Base-by-base conservation (phyloP, 1,140 invertebrate species). In the Drosophila persimilis region DNA sequence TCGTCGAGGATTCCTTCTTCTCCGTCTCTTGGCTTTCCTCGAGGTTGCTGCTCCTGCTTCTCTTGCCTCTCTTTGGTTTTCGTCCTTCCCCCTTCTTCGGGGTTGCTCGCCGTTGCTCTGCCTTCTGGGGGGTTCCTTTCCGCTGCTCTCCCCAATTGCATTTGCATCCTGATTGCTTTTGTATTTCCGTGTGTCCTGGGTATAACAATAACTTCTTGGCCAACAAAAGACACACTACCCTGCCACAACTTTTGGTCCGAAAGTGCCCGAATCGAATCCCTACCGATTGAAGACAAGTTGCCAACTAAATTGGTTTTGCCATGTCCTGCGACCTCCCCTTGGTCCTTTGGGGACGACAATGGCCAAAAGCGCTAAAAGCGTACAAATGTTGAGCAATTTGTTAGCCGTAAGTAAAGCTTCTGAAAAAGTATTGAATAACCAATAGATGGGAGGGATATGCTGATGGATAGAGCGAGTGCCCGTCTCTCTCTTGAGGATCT, bases 91-190 rank as follows among this genome's bases (percentile, higher is more conserved):
- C 24, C 24, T 26, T 5, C 24, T 3, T 6, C 5, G 24, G 3
- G 6, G 20, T 20, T 20, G 0, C 20, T 20, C 2, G 20, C 20
- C 20, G 24, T 24, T 24, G 24, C 9, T 22, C 6, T 22, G 20
- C 17, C 26, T 26, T 47, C 15, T 52, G 17, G 50, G 13, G 15
- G n/a, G 20, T 60, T 50, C 39, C 65, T 56, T 31, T 29, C 31
- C 8, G 29, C 47, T 65, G 48, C 20, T 8, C 52, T 73, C 46
- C 54, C 35, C 80, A 71, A 77, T 41, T 77, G 81, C 73, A 86
- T 85, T 85, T 86, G 67, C 73, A 84, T 84, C 67, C 67, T 67
- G 67, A 84, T 80, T 86, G 81, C 81, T 44, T 74, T 76, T 59
- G 52, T 13, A 55, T 48, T 17, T 24, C 54, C 54, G 2, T 35